Percentiles rank a stretch among this genome's conserved stretches.
Conservation (phyloP, 2,797 vertebrate species). For the Glossophaga mutica region DNA sequence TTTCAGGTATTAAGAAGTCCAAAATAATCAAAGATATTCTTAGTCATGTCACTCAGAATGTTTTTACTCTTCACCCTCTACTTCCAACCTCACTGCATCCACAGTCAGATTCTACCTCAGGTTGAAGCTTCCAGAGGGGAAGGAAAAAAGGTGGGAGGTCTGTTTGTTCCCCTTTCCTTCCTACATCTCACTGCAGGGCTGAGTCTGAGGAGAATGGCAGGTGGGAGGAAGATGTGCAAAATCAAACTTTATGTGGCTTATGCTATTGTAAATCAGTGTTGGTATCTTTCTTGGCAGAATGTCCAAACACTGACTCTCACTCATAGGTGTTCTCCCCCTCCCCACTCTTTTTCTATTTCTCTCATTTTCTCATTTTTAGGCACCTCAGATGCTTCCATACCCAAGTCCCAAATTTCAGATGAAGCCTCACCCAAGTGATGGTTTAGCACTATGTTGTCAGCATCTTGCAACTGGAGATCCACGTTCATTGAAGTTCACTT, state of each 20-base stretch:
- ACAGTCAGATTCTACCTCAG: neutral
- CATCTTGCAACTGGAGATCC: neutral
- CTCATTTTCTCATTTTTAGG: neutral
- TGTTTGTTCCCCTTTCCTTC: neutral
- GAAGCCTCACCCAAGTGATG: neutral
- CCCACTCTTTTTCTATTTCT: accelerated
- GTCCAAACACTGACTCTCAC: neutral
- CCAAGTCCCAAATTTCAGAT: neutral
- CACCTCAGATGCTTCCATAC: neutral
- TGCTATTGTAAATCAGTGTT: neutral
- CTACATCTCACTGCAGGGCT: neutral
- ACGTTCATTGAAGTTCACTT: neutral
- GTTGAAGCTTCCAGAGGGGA: neutral
- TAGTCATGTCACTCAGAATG: neutral
- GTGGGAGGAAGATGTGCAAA: neutral
- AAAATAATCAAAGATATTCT: neutral
- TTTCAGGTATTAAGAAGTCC: neutral
- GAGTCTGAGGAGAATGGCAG: neutral
- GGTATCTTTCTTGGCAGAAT: neutral
- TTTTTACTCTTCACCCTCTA: neutral
- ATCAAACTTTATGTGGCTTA: neutral
- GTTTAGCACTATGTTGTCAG: neutral
- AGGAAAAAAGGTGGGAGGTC: neutral
- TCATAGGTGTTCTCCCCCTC: neutral
- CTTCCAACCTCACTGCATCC: neutral